Evolutionary conservation across 2,888 invertebrate genomes (phyloP).

Genomic region (Harpalus rufipes): DNA sequence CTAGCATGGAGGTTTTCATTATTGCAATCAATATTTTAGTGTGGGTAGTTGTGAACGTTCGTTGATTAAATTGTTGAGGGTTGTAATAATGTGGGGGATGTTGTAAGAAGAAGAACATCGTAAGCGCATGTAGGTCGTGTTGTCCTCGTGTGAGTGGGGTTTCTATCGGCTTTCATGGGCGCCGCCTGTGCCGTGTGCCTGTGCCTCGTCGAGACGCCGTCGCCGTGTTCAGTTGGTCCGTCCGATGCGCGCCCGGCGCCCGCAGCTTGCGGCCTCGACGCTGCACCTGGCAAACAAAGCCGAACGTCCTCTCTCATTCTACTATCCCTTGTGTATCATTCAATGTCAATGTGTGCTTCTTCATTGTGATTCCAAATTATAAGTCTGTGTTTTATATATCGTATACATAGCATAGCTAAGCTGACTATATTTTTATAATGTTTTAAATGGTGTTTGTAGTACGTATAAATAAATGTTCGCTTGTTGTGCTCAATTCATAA

Average conservation of each 20-base stretch:
- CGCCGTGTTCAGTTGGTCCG: slow-evolving; percentile 47
- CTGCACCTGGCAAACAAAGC: slow-evolving; percentile 28
- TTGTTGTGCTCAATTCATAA: slow-evolving; percentile 37
- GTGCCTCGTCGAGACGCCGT: too few species aligned
- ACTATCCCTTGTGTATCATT: neutral
- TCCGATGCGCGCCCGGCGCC: slow-evolving; percentile 44
- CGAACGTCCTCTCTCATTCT: slow-evolving; percentile 6
- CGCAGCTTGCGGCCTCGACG: slow-evolving; percentile 40
- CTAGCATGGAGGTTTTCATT: too few species aligned
- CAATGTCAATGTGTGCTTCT: slow-evolving; percentile 49
- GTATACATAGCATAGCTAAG: slow-evolving; percentile 29
- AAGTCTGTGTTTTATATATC: slow-evolving; percentile 59
- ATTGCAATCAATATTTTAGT: too few species aligned
- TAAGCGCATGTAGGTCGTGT: neutral
- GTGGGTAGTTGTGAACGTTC: too few species aligned
- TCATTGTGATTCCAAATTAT: slow-evolving; percentile 50
- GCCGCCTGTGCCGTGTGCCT: slow-evolving; percentile 52
- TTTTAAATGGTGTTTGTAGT: slow-evolving; percentile 45
- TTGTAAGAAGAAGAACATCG: neutral
- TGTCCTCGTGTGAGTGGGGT: slow-evolving; percentile 73
- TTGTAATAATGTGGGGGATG: neutral
- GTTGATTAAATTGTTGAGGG: neutral
- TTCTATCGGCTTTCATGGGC: slow-evolving; percentile 74
- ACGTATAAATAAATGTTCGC: slow-evolving; percentile 20
- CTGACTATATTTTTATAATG: slow-evolving; percentile 49